These are phyloP conservation scores for Perizoma affinitatum DNA, from an alignment of 2,888 invertebrate species.

Conservation along the genomic window DNA sequence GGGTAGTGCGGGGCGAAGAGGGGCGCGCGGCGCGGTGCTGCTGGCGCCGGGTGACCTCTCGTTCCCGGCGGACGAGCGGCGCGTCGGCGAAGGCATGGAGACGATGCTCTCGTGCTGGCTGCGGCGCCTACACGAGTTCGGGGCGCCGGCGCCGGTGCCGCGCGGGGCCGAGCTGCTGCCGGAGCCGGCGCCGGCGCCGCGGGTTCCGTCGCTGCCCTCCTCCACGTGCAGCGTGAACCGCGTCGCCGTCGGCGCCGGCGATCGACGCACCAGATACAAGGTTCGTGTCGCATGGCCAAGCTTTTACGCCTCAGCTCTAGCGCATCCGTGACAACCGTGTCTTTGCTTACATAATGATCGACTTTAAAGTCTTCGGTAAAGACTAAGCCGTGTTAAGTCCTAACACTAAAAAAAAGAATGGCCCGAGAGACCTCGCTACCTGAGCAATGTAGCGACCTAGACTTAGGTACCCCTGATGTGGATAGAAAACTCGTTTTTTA, in stretches of 20 bases:
- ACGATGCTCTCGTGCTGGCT: conserved; percentile 94
- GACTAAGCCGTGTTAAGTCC: too few relatives aligned
- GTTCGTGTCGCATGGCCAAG: too few relatives aligned
- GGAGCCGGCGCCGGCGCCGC: conserved; percentile 83
- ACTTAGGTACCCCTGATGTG: too few relatives aligned
- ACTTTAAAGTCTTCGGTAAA: too few relatives aligned
- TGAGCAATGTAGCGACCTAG: too few relatives aligned
- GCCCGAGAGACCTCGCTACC: too few relatives aligned
- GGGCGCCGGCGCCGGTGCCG: conserved; percentile 84
- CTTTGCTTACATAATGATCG: too few relatives aligned
- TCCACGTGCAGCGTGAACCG: conserved; percentile 78
- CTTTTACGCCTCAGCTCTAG: too few relatives aligned
- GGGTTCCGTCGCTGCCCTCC: conserved; percentile 75
- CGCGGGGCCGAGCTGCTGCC: conserved; percentile 90
- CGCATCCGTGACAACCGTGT: too few relatives aligned
- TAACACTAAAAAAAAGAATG: too few relatives aligned
- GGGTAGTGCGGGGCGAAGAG: conserved; percentile 18
- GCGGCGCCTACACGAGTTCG: conserved; percentile 92
- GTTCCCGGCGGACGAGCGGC: conserved; percentile 62
- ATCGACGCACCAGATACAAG: conserved; percentile 92
- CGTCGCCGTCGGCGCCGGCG: conserved; percentile 69
- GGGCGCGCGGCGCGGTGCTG: conserved; percentile 39
- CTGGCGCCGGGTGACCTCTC: conserved; percentile 51
- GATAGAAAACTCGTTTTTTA: too few relatives aligned
- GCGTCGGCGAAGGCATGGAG: conserved; percentile 89